Evolutionary conservation across 2,113 vertebrate species (phyloP), one percentile per base, ranked within the genome.

Genomic region (Nettapus auritus): DNA sequence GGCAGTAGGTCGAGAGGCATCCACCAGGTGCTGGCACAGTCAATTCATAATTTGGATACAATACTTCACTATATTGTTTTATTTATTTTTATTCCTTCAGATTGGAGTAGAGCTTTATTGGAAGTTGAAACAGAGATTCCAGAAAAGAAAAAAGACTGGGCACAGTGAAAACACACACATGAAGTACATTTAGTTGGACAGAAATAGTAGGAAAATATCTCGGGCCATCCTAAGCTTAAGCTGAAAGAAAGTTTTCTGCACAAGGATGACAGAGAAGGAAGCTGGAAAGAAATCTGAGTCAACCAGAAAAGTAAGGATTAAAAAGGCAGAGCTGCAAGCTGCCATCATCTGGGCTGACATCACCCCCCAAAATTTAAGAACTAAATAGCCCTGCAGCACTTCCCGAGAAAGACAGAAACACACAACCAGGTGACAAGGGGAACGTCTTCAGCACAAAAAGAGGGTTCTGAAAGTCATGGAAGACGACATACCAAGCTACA

Each of bases 61-160:
- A 36, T 26, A 50, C 53, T 67, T 59, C 62, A 78, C n/a, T 50
- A 7, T 9, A 55, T 2, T 62, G 16, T 11, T 86, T 74, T 64
- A 13, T 4, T 1, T 0, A n/a, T 0, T 4, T 1, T 0, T 18
- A 20, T 44, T 44, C 48, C 23, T 36, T 0, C 7, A 52, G 19
- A 52, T 46, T 83, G 77, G 22, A 89, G 3, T 3, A 69, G 11
- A 86, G 12, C 7, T 76, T 70, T 91, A 7, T 56, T 71, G 22
- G 26, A 81, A 82, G 33, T 42, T 86, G 56, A 75, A 88, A 69
- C 78, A 40, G 17, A 76, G 13, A 69, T 60, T 83, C 62, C 36
- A 82, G 56, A 91, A 92, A 88, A 55, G 77, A 89, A 59, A 89
- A 92, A 89, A 59, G 14, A 77, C 0, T 38, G 14, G 15, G 38